Evolutionary conservation across 2,888 invertebrate species (phyloP).

Genomic region (Herminia tarsipennalis): DNA sequence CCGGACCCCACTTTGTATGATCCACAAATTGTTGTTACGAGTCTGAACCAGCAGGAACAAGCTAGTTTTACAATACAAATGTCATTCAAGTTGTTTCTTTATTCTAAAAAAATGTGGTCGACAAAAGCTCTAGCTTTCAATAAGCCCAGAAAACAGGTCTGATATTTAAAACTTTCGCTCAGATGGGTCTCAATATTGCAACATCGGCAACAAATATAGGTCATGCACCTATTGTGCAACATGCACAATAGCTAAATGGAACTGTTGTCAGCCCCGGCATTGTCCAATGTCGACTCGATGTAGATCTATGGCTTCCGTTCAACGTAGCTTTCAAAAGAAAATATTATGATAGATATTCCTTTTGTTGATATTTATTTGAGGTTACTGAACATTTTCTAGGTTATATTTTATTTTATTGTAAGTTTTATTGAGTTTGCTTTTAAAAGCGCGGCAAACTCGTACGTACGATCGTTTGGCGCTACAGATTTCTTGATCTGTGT

Average conservation of each 20-base stretch:
- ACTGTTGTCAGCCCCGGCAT: conserved; percentile 68
- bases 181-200: conserved; percentile 38
- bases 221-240: conserved; percentile 35
- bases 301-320: conserved; percentile 70
- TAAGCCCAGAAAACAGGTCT: conserved; percentile 7
- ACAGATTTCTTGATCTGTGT: too few species aligned
- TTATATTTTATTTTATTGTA: too few species aligned
- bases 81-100: too few species aligned
- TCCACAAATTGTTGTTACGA: too few species aligned
- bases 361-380: conserved; percentile 13
- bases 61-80: too few species aligned
- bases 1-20: too few species aligned
- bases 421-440: background rate
- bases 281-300: conserved; percentile 72
- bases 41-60: too few species aligned
- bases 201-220: conserved; percentile 38
- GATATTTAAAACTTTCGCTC: conserved; percentile 37
- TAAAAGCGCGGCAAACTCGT: too few species aligned
- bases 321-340: conserved; percentile 58
- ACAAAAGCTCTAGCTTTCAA: background rate
- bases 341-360: conserved; percentile 38
- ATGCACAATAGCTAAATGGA: conserved; percentile 68
- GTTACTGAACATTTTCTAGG: too few species aligned
- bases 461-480: too few species aligned
- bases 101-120: too few species aligned